A percentile compares a stretch with the other conserved stretches of the same genome.
phyloP scores from a whole-genome alignment of 2,113 vertebrate genomes.

The Pteropus alecto region DNA sequence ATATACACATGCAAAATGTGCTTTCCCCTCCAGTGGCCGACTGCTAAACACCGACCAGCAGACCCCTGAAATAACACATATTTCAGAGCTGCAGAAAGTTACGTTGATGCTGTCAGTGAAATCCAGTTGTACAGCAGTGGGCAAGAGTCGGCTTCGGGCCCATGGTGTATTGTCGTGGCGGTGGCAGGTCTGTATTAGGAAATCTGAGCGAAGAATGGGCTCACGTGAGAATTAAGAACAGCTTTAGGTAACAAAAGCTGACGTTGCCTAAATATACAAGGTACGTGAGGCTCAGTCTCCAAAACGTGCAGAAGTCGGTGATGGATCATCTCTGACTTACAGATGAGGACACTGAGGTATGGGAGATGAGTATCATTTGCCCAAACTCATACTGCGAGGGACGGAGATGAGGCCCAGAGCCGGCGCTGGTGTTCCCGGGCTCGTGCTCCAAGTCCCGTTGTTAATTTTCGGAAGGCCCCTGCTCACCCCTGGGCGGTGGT shows the following conservation, averaged over 20 bases:
- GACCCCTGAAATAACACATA: neutral
- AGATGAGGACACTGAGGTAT: neutral
- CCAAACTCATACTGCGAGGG: neutral
- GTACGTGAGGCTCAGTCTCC: neutral
- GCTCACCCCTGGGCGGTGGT: too few relatives aligned
- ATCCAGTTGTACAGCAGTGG: neutral
- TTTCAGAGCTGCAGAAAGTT: neutral
- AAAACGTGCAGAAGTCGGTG: neutral
- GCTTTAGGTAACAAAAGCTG: neutral
- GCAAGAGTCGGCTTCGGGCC: neutral
- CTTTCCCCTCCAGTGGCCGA: too few relatives aligned
- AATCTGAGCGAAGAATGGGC: neutral
- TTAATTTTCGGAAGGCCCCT: neutral
- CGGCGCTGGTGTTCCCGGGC: neutral
- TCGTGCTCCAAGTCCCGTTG: neutral
- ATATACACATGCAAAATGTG: neutral
- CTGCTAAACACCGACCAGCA: neutral
- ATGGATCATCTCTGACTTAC: neutral
- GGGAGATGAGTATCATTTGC: too few relatives aligned
- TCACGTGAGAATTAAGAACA: neutral
- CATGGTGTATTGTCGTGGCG: fast-evolving
- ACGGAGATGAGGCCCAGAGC: neutral
- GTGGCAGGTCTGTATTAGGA: neutral
- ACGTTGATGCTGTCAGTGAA: neutral
- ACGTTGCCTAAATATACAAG: neutral